These are phyloP conservation scores for Regulus satrapa DNA, from an alignment of 2,113 vertebrate species.

Conservation along the genomic window DNA sequence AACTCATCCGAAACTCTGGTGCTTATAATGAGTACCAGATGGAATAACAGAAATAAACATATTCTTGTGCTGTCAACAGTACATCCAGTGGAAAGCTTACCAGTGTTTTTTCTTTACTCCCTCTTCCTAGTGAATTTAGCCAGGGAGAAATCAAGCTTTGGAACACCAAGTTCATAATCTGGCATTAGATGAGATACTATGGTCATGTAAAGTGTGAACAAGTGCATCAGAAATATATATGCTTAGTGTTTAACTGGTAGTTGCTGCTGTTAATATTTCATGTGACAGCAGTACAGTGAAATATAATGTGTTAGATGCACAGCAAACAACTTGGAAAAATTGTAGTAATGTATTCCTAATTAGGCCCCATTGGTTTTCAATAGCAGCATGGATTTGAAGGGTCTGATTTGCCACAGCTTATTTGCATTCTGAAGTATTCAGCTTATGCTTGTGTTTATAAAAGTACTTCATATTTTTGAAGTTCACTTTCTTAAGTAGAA, in stretches of 20 bases:
- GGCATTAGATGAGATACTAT: not conserved
- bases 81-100: not conserved
- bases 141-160: not conserved
- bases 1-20: not conserved
- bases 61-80: constrained; percentile 12
- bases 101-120: not conserved
- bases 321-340: not conserved
- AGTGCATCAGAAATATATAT: not conserved
- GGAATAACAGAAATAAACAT: constrained; percentile 41
- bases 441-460: not conserved
- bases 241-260: not conserved
- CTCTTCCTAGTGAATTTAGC: not conserved
- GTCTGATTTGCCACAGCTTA: not conserved
- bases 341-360: not conserved
- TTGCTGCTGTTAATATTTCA: not conserved
- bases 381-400: not conserved
- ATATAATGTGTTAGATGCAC: not conserved
- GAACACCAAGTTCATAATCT: not conserved
- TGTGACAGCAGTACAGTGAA: not conserved
- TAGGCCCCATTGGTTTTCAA: not conserved
- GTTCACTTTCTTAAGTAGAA: not conserved
- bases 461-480: not conserved
- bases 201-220: not conserved
- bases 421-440: not conserved
- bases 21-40: constrained; percentile 41